A percentile compares a stretch with the other conserved stretches of the same genome.
Evolutionary conservation across 2,113 vertebrate species (phyloP).

Genomic region (Oophaga pumilio): DNA sequence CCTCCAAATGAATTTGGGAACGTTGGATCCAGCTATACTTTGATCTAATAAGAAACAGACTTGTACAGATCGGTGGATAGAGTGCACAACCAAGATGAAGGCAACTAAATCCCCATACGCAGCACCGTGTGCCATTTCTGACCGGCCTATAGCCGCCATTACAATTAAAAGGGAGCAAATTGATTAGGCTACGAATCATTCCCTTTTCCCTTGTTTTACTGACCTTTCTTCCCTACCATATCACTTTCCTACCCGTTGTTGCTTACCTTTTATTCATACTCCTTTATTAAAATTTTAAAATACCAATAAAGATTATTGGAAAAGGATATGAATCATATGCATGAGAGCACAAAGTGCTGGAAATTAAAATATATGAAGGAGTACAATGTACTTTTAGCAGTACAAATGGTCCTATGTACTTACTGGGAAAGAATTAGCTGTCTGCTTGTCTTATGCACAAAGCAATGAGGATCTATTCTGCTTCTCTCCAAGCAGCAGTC

Average conservation of each 20-base stretch:
- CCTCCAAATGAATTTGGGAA: too few species aligned
- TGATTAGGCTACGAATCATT: slow-evolving; percentile 2
- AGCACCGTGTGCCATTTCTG: neutral
- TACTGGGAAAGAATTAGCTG: slow-evolving; percentile 5
- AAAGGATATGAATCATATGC: slow-evolving; percentile 1
- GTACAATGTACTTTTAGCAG: slow-evolving; percentile 3
- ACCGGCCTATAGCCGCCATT: slow-evolving; percentile 4
- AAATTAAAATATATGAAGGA: neutral
- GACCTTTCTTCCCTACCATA: too few species aligned
- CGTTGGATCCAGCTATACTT: too few species aligned
- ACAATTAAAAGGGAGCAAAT: neutral
- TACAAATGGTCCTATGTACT: slow-evolving; percentile 1
- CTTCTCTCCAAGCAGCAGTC: slow-evolving; percentile 24
- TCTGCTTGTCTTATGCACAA: slow-evolving; percentile 13
- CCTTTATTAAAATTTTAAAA: too few species aligned
- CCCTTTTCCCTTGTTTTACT: too few species aligned
- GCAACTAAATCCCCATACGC: too few species aligned
- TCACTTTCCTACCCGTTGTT: too few species aligned
- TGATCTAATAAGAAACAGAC: too few species aligned
- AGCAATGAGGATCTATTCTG: slow-evolving; percentile 8
- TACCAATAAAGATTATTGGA: too few species aligned
- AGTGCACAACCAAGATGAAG: too few species aligned
- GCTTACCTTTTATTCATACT: too few species aligned
- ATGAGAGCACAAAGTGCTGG: slow-evolving; percentile 11
- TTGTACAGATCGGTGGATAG: too few species aligned